A percentile compares a stretch with the other conserved stretches of the same genome.
Conservation (phyloP, 2,797 vertebrate genomes). For the Sebastes glaucus region DNA sequence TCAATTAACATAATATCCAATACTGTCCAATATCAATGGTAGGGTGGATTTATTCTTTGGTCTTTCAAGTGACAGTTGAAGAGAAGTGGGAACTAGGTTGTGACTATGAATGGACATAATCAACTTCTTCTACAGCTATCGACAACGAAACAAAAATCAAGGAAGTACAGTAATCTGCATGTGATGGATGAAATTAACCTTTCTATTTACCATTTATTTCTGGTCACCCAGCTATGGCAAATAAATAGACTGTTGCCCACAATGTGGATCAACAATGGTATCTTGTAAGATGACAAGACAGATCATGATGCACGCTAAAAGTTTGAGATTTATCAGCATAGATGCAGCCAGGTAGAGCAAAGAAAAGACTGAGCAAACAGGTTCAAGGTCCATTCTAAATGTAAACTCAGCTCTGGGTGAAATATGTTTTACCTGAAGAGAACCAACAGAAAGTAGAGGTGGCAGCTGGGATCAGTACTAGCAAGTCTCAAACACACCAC, state of each 20-base stretch:
- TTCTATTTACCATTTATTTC: background rate
- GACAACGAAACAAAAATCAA: background rate
- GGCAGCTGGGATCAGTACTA: constrained; percentile 53
- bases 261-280: background rate
- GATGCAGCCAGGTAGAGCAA: background rate
- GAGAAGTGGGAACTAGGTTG: background rate
- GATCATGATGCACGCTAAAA: background rate
- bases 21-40: background rate
- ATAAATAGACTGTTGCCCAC: background rate
- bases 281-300: background rate
- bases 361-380: constrained; percentile 7
- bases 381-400: background rate
- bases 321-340: background rate
- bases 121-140: background rate
- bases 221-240: background rate
- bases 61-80: background rate
- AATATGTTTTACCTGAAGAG: constrained; percentile 37
- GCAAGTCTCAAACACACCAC: constrained; percentile 28
- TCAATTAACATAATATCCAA: too few relatives aligned
- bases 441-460: constrained; percentile 38
- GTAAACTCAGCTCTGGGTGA: constrained; percentile 46
- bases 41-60: background rate
- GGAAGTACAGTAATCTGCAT: background rate
- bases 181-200: background rate
- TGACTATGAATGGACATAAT: background rate